Evolutionary conservation across 53 echinoderm and acorn worm species (phyloP).

Genomic region (Antedon mediterranea): DNA sequence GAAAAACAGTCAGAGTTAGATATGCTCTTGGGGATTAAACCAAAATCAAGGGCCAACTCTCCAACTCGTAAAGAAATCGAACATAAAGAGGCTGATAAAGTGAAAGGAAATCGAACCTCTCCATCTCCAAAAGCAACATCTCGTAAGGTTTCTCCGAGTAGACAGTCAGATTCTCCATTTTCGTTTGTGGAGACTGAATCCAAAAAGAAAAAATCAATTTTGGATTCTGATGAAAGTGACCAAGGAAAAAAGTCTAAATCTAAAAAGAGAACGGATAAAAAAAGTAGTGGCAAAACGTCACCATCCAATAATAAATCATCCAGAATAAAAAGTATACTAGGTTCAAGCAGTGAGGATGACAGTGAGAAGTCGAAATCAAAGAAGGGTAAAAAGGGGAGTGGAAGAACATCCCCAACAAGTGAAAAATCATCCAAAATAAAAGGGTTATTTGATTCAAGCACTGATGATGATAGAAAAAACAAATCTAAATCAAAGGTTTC

Average conservation of each 20-base stretch:
- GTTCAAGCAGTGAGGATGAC: not conserved
- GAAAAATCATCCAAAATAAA: not conserved
- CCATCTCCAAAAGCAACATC: conserved; percentile 23
- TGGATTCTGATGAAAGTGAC: conserved; percentile 18
- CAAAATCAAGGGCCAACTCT: conserved; percentile 16
- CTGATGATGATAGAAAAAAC: not conserved
- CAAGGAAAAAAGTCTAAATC: not conserved
- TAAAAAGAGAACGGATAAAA: not conserved
- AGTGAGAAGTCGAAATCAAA: not conserved
- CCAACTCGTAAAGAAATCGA: not conserved
- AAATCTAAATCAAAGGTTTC: not conserved
- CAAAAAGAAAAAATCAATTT: conserved; percentile 9
- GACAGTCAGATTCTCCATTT: conserved; percentile 10
- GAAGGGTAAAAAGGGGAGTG: not conserved
- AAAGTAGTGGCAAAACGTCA: not conserved
- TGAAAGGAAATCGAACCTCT: conserved; percentile 3
- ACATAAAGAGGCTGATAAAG: not conserved
- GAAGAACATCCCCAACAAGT: not conserved
- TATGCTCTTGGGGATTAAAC: not conserved
- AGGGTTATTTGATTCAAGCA: not conserved
- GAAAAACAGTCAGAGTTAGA: not conserved
- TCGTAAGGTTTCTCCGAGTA: conserved; percentile 10
- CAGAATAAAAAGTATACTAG: not conserved
- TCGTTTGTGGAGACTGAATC: not conserved
- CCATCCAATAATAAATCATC: not conserved